A percentile compares a stretch with the other conserved stretches of the same genome.
Conservation (phyloP, 2,113 vertebrate genomes). For the Brachyhypopomus occidentalis region DNA sequence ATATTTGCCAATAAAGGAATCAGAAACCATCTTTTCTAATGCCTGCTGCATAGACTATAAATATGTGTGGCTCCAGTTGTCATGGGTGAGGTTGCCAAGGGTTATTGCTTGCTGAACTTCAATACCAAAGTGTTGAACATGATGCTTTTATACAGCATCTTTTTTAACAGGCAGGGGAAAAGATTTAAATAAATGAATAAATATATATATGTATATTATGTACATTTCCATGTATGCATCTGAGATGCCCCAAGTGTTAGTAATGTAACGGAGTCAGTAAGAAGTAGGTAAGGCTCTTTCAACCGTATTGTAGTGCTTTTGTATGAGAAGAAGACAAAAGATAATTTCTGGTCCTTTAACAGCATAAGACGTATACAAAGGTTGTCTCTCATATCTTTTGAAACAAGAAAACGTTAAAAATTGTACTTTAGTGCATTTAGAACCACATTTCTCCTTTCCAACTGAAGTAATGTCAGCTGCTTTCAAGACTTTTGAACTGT, state of each 20-base stretch:
- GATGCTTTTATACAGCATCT: slow-evolving; percentile 43
- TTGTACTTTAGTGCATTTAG: slow-evolving; percentile 33
- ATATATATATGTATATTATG: slow-evolving; percentile 44
- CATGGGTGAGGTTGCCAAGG: slow-evolving; percentile 49
- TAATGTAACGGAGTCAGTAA: slow-evolving; percentile 22
- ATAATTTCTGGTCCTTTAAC: slow-evolving; percentile 28
- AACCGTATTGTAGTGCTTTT: slow-evolving; percentile 37
- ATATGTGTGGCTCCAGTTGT: slow-evolving; percentile 26
- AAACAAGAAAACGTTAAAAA: slow-evolving; percentile 10
- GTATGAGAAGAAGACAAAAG: slow-evolving; percentile 9
- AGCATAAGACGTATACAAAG: not conserved
- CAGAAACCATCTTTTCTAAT: slow-evolving; percentile 12
- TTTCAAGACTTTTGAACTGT: slow-evolving; percentile 8
- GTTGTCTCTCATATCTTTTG: slow-evolving; percentile 39
- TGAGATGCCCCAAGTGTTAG: slow-evolving; percentile 43
- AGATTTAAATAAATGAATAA: not conserved
- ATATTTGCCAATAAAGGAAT: slow-evolving; percentile 45
- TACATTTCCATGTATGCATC: slow-evolving; percentile 47
- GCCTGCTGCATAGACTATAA: slow-evolving; percentile 25
- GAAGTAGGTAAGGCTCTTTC: slow-evolving; percentile 23
- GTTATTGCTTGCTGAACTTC: slow-evolving; percentile 57
- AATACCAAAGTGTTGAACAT: slow-evolving; percentile 69
- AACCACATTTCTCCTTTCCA: slow-evolving; percentile 9
- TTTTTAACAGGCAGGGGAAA: slow-evolving; percentile 36
- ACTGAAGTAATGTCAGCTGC: slow-evolving; percentile 17